Conservation (phyloP, 2,888 invertebrate genomes). For the Stenodema calcarata region DNA sequence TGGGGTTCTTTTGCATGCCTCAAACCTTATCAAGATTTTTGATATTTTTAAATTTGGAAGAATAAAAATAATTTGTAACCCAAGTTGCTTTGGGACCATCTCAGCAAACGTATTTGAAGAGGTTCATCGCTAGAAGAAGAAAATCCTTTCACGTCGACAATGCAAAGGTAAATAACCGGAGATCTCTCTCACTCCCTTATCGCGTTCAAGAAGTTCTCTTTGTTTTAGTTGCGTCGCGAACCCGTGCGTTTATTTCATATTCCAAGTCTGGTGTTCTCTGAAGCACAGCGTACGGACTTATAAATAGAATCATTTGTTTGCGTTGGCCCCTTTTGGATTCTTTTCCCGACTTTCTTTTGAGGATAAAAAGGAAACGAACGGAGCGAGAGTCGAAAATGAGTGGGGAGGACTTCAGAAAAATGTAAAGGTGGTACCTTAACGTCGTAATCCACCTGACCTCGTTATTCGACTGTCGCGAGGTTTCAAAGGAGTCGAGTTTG, state of each 20-base stretch:
- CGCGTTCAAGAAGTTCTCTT: neutral
- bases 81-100: no score
- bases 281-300: neutral
- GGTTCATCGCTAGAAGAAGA: no score
- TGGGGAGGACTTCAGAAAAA: neutral
- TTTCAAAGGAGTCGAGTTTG: neutral
- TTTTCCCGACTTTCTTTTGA: neutral
- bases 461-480: neutral
- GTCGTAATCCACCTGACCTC: conserved; percentile 5
- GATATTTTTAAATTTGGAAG: no score
- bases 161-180: neutral
- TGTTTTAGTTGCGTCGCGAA: neutral
- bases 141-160: neutral
- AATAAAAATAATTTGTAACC: no score
- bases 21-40: no score
- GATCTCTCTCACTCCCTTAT: neutral
- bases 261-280: neutral
- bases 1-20: no score
- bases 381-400: neutral
- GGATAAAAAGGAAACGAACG: neutral
- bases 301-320: neutral
- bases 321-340: neutral
- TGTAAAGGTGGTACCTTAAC: neutral
- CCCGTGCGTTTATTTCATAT: neutral
- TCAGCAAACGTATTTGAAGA: no score